Evolutionary conservation across 2,888 invertebrate genomes (phyloP), one percentile per base, ranked within the genome.

Genomic region (Idaea biselata): DNA sequence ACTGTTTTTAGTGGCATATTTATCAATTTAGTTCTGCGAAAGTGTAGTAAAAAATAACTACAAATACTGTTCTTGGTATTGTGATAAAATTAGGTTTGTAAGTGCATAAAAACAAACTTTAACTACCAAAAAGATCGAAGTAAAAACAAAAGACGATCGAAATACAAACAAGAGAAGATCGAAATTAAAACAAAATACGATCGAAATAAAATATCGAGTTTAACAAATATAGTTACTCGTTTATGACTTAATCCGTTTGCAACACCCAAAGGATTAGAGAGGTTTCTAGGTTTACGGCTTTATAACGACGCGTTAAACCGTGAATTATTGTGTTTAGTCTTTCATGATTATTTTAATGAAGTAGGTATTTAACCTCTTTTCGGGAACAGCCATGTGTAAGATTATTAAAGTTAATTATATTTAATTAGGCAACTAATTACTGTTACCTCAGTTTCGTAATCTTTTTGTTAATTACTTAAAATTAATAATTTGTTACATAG

Each of bases 231-330:
- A 44, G 8, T 6, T 44, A 44, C 8, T 14, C 8, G 64, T 68
- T 74, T 70, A 57, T 67, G 56, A 67, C 66, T 77, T 82, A 67
- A n/a, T 63, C 79, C 79, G 70, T 59, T n/a, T 58, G 55, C 14
- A 63, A 71, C 73, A 75, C 78, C 79, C 75, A 73, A 80, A 82
- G 80, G 80, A 82, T 80, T 77, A 17, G 17, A 72, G 72, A 76
- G 76, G 80, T 89, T 90, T 88, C 81, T 88, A 83, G 91, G 89
- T 90, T 91, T 91, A 91, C 81, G 87, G 83, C 85, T 87, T 87
- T 85, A 86, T 87, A 91, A 89, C 79, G 83, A 87, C 87, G 82
- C 83, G 87, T 82, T 84, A 86, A 87, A 80, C 82, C 73, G 76
- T 84, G 80, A 86, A 86, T 81, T 87, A 82, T 59, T 84, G 82